phyloP scores from a whole-genome alignment of 2,888 invertebrate species.

The Portevinia maculata region DNA sequence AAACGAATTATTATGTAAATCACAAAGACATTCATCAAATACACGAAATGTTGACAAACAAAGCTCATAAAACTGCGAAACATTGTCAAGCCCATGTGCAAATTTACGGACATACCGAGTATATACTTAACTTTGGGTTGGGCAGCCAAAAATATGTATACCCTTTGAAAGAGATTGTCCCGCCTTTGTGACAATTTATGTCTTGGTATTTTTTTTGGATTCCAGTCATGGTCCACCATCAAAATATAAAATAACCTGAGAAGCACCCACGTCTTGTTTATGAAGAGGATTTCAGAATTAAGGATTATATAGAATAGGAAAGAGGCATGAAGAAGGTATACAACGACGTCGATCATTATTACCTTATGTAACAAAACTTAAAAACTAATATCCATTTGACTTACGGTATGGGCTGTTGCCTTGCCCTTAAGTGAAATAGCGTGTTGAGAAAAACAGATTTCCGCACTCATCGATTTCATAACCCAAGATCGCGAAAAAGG shows the following conservation, averaged over 20 bases:
- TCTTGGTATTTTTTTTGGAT: slow-evolving; percentile 26
- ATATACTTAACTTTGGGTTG: slow-evolving; percentile 40
- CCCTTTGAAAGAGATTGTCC: slow-evolving; percentile 21
- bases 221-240: slow-evolving; percentile 28
- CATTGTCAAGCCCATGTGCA: slow-evolving; percentile 7
- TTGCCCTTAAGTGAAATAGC: not conserved
- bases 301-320: slow-evolving; percentile 10
- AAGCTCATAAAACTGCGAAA: not conserved
- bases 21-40: slow-evolving; percentile 15
- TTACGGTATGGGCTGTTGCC: not conserved
- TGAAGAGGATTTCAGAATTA: slow-evolving; percentile 25
- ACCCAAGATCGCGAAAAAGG: no score
- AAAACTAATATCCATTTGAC: not conserved
- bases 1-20: slow-evolving; percentile 21
- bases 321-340: slow-evolving; percentile 1
- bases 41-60: slow-evolving; percentile 17
- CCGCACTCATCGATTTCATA: no score
- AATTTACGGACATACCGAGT: not conserved
- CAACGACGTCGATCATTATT: slow-evolving; percentile 31
- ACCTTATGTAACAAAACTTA: slow-evolving; percentile 14
- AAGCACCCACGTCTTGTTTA: slow-evolving; percentile 52
- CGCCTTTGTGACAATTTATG: slow-evolving; percentile 41
- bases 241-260: slow-evolving; percentile 18
- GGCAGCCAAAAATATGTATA: slow-evolving; percentile 8
- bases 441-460: no score